Percentiles rank a stretch among this genome's conserved stretches.
phyloP scores from a whole-genome alignment of 2,888 invertebrate species.

The Meteorus colon region DNA sequence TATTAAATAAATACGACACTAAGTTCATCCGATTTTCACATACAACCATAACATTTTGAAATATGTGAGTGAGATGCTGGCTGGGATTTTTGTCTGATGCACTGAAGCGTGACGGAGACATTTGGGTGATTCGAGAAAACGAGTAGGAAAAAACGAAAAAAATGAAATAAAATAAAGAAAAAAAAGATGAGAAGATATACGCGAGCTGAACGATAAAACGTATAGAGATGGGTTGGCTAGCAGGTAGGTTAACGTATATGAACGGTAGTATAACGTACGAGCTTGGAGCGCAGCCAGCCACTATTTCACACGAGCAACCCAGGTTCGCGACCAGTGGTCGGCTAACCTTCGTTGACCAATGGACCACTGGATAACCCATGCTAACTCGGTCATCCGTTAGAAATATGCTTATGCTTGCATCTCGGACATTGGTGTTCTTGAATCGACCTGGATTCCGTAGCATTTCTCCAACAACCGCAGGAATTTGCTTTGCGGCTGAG shows the following conservation, averaged over 20 bases:
- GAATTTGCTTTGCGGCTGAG: slow-evolving; percentile 3
- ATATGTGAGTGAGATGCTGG: slow-evolving; percentile 4
- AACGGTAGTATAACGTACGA: slow-evolving; percentile 68
- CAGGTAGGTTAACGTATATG: slow-evolving; percentile 66
- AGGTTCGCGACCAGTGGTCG: slow-evolving; percentile 58
- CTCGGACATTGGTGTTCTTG: slow-evolving; percentile 28
- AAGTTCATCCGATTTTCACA: background rate
- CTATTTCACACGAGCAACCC: slow-evolving; percentile 67
- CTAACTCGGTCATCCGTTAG: slow-evolving; percentile 64
- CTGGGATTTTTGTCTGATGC: slow-evolving; percentile 27
- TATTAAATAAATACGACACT: background rate
- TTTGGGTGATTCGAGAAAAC: slow-evolving; percentile 48
- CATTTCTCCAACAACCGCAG: slow-evolving; percentile 8
- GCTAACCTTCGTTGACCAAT: slow-evolving; percentile 67
- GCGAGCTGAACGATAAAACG: slow-evolving; percentile 45
- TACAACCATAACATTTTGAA: background rate
- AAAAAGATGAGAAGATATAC: slow-evolving; percentile 35
- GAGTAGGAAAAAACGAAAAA: slow-evolving; percentile 34
- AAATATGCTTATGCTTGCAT: slow-evolving; percentile 67
- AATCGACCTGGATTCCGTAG: slow-evolving; percentile 36
- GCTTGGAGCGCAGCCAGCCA: slow-evolving; percentile 69
- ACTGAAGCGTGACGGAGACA: slow-evolving; percentile 43
- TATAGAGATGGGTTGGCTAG: slow-evolving; percentile 50
- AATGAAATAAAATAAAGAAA: slow-evolving; percentile 17
- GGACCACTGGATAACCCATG: slow-evolving; percentile 68